These are phyloP conservation scores for Hylaea fasciaria DNA, from an alignment of 2,888 invertebrate species.

Conservation along the genomic window DNA sequence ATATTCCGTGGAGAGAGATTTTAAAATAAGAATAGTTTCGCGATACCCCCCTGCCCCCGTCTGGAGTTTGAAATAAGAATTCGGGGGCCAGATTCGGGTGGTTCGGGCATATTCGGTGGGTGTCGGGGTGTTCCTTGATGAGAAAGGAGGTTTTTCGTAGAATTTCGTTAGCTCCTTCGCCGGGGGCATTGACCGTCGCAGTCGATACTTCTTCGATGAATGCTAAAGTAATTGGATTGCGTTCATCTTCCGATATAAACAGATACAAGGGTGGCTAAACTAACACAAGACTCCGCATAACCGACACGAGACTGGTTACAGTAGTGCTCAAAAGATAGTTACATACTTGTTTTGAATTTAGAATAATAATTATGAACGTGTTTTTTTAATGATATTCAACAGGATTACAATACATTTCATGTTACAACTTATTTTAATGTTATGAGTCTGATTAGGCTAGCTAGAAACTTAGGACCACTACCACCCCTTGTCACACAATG, in stretches of 20 bases:
- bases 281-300: too few relatives aligned
- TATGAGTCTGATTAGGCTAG: too few relatives aligned
- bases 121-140: constrained; percentile 79
- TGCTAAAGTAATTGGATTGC: constrained; percentile 76
- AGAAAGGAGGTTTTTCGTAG: constrained; percentile 82
- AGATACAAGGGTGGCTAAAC: background rate
- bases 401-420: too few relatives aligned
- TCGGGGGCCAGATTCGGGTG: constrained; percentile 80
- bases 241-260: constrained; percentile 20
- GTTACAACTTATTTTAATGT: too few relatives aligned
- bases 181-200: constrained; percentile 74
- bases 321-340: too few relatives aligned
- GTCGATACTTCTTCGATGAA: constrained; percentile 76
- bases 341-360: too few relatives aligned
- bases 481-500: too few relatives aligned
- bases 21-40: constrained; percentile 85
- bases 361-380: too few relatives aligned
- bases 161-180: constrained; percentile 78
- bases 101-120: constrained; percentile 77
- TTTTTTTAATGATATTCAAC: too few relatives aligned
- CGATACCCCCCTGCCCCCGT: constrained; percentile 75
- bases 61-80: constrained; percentile 84
- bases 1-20: constrained; percentile 84
- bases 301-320: too few relatives aligned
- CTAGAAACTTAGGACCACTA: too few relatives aligned